phyloP scores from a whole-genome alignment of 2,888 invertebrate genomes.

The Dasypogon diadema region DNA sequence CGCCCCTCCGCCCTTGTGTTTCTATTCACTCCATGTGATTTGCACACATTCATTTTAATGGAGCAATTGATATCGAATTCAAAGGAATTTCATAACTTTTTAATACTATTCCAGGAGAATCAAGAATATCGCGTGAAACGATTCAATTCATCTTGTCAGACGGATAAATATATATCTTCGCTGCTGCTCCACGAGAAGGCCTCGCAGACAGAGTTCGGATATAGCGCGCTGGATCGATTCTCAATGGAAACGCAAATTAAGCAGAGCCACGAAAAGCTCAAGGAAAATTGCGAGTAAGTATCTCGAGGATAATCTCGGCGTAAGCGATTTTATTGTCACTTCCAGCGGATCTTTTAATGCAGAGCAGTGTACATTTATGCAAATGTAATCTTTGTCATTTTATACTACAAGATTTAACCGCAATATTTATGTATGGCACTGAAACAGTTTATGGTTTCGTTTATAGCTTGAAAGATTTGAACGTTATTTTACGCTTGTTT shows the following conservation, averaged over 20 bases:
- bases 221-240: conserved; percentile 13
- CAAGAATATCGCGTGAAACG: conserved; percentile 52
- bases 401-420: background rate
- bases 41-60: background rate
- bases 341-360: conserved; percentile 25
- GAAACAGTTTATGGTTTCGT: no score
- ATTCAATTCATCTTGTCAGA: conserved; percentile 54
- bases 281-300: conserved; percentile 43
- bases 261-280: conserved; percentile 35
- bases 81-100: conserved; percentile 37
- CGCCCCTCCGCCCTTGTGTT: background rate
- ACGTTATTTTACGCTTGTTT: no score
- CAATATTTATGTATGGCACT: no score
- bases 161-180: conserved; percentile 46
- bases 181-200: conserved; percentile 23
- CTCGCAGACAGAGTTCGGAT: conserved; percentile 34
- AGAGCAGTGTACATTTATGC: conserved; percentile 11
- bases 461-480: no score
- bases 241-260: conserved; percentile 41
- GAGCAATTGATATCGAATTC: conserved; percentile 15
- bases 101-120: conserved; percentile 24
- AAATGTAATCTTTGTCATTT: conserved; percentile 8
- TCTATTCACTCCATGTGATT: background rate
- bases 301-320: conserved; percentile 28
- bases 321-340: conserved; percentile 38